Evolutionary conservation across 2,797 vertebrate genomes (phyloP).

Genomic region (Clarias pachynema): DNA sequence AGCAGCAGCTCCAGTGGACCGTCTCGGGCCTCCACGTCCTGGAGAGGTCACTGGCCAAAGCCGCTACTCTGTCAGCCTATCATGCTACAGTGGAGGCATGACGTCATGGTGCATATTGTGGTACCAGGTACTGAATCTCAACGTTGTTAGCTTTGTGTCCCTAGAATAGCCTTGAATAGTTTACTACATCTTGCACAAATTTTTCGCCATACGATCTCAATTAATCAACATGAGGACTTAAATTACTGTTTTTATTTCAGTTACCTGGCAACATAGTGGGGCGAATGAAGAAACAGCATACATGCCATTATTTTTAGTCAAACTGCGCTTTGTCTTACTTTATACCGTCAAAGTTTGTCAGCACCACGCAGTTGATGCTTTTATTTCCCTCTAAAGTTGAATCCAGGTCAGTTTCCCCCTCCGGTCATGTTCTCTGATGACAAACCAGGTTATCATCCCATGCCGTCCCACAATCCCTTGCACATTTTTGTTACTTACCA

Average conservation of each 20-base stretch:
- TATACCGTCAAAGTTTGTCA: background rate
- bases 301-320: background rate
- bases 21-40: constrained; percentile 69
- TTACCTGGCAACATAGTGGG: background rate
- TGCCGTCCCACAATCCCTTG: background rate
- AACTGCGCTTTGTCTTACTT: constrained; percentile 9
- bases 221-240: background rate
- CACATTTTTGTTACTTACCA: background rate
- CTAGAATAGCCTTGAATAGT: background rate
- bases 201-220: background rate
- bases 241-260: background rate
- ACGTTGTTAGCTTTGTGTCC: background rate
- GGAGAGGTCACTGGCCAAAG: constrained; percentile 82
- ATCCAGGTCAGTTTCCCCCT: background rate
- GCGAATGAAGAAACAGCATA: background rate
- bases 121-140: constrained; percentile 83
- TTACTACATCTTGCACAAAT: background rate
- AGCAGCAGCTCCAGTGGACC: constrained; percentile 45
- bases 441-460: background rate
- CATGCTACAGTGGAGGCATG: constrained; percentile 89
- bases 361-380: background rate
- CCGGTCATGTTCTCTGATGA: background rate
- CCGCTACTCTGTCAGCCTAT: constrained; percentile 88
- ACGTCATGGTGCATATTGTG: constrained; percentile 95
- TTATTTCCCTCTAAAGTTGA: background rate